Evolutionary conservation across 2,888 invertebrate genomes (phyloP).

Genomic region (Trachelus iudaicus): DNA sequence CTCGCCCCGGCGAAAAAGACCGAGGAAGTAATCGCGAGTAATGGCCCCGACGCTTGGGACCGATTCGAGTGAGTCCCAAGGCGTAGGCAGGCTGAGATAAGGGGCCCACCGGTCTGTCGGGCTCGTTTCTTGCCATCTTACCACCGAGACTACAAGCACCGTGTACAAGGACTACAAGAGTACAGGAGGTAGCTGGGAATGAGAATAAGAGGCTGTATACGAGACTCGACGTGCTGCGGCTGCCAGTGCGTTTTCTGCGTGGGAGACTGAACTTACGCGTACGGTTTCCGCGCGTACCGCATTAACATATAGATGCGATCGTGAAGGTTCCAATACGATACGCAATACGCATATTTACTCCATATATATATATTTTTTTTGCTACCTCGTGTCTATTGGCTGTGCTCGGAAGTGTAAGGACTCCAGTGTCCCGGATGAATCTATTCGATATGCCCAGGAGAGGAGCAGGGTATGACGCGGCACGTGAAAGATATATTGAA

Average conservation of each 20-base stretch:
- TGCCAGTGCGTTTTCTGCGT: slow-evolving; percentile 14
- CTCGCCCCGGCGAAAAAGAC: background rate
- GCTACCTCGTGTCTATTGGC: background rate
- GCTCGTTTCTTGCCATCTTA: background rate
- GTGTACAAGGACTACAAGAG: background rate
- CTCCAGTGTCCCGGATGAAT: background rate
- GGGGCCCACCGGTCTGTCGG: background rate
- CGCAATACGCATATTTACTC: background rate
- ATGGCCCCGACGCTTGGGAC: background rate
- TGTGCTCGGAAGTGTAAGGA: background rate
- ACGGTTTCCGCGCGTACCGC: slow-evolving; percentile 34
- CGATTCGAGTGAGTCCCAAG: background rate
- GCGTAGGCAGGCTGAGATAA: background rate
- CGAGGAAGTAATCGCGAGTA: background rate
- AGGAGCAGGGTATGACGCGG: background rate
- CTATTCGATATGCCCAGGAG: background rate
- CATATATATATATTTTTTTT: background rate
- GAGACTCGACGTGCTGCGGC: background rate
- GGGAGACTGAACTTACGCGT: slow-evolving; percentile 43
- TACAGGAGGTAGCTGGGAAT: background rate
- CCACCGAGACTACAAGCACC: background rate
- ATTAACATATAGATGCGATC: slow-evolving; percentile 60
- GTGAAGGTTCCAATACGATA: background rate
- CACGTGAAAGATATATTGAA: background rate
- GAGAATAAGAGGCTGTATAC: background rate